Evolutionary conservation across 30 jellyfish, hydroid and myxozoan species (phyloP).

Genomic region (Haliclystus octoradiatus): DNA sequence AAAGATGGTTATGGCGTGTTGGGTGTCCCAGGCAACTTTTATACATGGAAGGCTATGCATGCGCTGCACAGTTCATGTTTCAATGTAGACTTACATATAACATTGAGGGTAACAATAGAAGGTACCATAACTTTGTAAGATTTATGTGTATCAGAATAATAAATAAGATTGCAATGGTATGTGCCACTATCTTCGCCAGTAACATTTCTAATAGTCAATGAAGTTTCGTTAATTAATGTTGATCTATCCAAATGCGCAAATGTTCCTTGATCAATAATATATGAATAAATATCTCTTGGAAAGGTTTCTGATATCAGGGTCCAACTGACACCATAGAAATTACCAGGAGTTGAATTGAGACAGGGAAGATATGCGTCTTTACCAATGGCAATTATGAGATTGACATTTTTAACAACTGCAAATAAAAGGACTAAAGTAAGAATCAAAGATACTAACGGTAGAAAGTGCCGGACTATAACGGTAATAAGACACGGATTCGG

Average conservation of each 20-base stretch:
- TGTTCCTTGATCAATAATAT: conserved; percentile 7
- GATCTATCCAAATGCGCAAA: conserved; percentile 13
- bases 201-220: conserved; percentile 19
- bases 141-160: neutral
- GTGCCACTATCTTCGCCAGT: conserved; percentile 16
- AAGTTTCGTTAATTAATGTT: conserved; percentile 20
- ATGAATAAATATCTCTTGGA: conserved; percentile 8
- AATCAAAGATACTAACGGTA: too few relatives aligned
- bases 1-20: too few relatives aligned
- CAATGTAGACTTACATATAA: conserved; percentile 39
- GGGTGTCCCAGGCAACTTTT: too few relatives aligned
- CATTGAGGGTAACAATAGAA: conserved; percentile 13
- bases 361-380: conserved; percentile 32
- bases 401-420: neutral
- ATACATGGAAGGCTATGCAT: too few relatives aligned
- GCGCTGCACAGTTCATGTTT: too few relatives aligned
- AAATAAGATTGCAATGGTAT: conserved; percentile 40
- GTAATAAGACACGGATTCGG: too few relatives aligned
- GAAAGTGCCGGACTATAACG: too few relatives aligned
- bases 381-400: conserved; percentile 30
- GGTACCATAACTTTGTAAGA: conserved; percentile 11
- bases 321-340: conserved; percentile 37
- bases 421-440: too few relatives aligned
- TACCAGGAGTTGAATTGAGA: conserved; percentile 48
- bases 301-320: neutral